Evolutionary conservation across 2,113 vertebrate species (phyloP).

Genomic region (Odocoileus hemionus): DNA sequence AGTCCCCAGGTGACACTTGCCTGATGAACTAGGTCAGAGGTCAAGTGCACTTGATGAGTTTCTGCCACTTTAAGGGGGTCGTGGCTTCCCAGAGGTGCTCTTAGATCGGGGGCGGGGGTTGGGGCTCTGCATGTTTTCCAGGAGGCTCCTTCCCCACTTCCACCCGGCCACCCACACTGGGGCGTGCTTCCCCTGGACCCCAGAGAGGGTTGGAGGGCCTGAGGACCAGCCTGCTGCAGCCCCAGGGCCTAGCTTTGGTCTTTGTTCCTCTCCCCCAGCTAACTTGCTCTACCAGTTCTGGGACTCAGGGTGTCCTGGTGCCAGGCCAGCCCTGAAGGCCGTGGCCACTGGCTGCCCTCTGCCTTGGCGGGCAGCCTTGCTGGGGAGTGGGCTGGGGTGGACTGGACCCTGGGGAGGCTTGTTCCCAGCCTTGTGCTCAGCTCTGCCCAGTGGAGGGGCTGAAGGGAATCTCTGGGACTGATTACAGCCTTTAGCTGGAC

Average conservation of each 20-base stretch:
- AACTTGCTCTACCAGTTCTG: slow-evolving; percentile 67
- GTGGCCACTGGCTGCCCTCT: neutral
- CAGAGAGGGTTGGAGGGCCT: neutral
- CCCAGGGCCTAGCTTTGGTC: slow-evolving; percentile 2
- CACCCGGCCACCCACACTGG: too few relatives aligned
- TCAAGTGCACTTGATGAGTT: neutral
- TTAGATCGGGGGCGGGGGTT: neutral
- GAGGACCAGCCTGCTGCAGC: neutral
- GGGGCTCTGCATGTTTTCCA: neutral
- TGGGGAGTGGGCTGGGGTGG: neutral
- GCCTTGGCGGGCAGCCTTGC: neutral
- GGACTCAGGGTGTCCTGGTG: neutral
- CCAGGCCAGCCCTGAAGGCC: slow-evolving; percentile 9
- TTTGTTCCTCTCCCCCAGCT: neutral
- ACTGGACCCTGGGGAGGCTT: neutral
- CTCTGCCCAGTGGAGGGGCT: neutral
- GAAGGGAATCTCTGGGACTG: neutral
- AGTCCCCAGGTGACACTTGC: neutral
- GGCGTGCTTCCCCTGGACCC: neutral
- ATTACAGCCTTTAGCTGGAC: neutral
- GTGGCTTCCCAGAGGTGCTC: neutral
- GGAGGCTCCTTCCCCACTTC: neutral
- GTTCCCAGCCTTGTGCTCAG: neutral
- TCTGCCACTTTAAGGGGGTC: neutral
- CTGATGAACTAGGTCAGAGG: neutral